A percentile compares a stretch with the other conserved stretches of the same genome.
Evolutionary conservation across 2,888 invertebrate genomes (phyloP).

Genomic region (Aelia acuminata): DNA sequence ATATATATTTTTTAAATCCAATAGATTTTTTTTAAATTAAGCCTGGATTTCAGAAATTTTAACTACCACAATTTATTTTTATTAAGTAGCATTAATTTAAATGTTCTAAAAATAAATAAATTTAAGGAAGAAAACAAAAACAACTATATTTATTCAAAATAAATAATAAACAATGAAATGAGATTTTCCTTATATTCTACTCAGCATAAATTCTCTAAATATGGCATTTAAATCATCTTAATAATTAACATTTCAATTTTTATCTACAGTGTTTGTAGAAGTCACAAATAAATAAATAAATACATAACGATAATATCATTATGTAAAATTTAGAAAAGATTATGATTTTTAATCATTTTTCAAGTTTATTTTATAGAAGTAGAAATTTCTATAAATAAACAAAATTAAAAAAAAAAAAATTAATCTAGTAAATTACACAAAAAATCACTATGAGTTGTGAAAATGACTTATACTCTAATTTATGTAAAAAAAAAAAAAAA

Average conservation of each 20-base stretch:
- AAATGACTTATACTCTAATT: slow-evolving; percentile 9
- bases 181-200: slow-evolving; percentile 44
- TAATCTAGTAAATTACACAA: not conserved
- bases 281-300: slow-evolving; percentile 39
- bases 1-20: slow-evolving; percentile 22
- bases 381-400: slow-evolving; percentile 37
- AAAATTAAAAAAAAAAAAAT: slow-evolving; percentile 3
- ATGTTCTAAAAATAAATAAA: slow-evolving; percentile 42
- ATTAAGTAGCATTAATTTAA: slow-evolving; percentile 48
- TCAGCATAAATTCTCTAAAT: slow-evolving; percentile 52
- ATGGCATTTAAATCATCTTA: slow-evolving; percentile 50
- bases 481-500: slow-evolving; percentile 4
- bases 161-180: slow-evolving; percentile 52
- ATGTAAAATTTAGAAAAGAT: slow-evolving; percentile 18
- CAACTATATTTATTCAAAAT: slow-evolving; percentile 32
- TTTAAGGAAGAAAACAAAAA: slow-evolving; percentile 44
- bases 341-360: slow-evolving; percentile 22
- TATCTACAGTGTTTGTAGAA: slow-evolving; percentile 40
- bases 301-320: slow-evolving; percentile 36
- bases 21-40: slow-evolving; percentile 40
- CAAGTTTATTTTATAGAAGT: not conserved
- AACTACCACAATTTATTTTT: slow-evolving; percentile 43
- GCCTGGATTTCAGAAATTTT: slow-evolving; percentile 21
- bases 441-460: slow-evolving; percentile 17
- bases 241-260: slow-evolving; percentile 34